phyloP scores from a whole-genome alignment of 92 coral and sea anemone species.

The Porites divaricata region DNA sequence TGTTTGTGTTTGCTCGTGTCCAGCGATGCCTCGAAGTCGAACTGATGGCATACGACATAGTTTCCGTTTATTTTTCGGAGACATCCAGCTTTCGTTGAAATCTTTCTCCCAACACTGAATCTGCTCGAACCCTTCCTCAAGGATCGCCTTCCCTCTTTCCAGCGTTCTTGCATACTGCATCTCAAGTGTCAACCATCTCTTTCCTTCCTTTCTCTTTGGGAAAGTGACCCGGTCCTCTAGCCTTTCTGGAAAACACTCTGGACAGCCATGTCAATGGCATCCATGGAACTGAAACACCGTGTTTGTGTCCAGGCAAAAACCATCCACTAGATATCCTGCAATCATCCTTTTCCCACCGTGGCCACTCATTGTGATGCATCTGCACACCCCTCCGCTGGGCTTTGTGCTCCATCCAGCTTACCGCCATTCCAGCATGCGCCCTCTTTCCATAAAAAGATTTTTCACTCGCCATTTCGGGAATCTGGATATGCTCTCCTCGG shows the following conservation, averaged over 20 bases:
- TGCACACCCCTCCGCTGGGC: neutral
- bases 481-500: too few species aligned
- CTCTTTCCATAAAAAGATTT: neutral
- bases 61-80: neutral
- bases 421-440: neutral
- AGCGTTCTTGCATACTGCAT: too few species aligned
- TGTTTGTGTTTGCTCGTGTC: neutral
- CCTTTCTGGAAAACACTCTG: neutral
- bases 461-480: too few species aligned
- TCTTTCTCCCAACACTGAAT: too few species aligned
- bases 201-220: neutral
- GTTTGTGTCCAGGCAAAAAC: too few species aligned
- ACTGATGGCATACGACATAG: neutral
- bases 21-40: neutral
- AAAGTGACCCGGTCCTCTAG: neutral
- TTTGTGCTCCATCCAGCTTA: neutral
- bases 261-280: constrained; percentile 50
- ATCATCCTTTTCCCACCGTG: constrained; percentile 24
- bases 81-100: too few species aligned
- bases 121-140: too few species aligned
- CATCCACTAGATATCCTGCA: neutral
- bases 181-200: neutral
- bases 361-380: constrained; percentile 29
- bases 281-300: constrained; percentile 36
- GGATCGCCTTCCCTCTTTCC: too few species aligned